A percentile compares a stretch with the other conserved stretches of the same genome.
Evolutionary conservation across 1,140 invertebrate genomes (phyloP).

Genomic region (Chironomus tepperi): DNA sequence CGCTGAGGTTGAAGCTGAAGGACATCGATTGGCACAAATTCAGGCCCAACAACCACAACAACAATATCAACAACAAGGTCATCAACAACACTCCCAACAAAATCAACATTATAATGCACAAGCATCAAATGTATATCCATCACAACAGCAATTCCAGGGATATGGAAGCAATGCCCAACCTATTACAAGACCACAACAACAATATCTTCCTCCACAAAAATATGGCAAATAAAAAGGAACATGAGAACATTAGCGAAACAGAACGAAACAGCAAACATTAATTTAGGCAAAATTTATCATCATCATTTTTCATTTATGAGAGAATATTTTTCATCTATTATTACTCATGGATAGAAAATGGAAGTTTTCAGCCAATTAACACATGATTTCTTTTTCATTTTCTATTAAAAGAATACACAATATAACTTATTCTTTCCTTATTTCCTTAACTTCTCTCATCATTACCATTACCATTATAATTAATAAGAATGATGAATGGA

Average conservation of each 20-base stretch:
- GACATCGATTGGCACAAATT: not conserved
- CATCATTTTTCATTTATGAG: no score
- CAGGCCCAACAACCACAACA: conserved; percentile 4
- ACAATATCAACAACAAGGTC: not conserved
- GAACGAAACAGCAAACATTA: not conserved
- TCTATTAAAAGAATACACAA: no score
- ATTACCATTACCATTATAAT: no score
- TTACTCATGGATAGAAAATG: not conserved
- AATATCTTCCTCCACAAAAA: not conserved
- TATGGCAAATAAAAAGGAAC: not conserved
- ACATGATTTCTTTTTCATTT: no score
- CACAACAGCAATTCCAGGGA: not conserved
- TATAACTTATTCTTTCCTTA: no score
- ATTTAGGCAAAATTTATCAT: not conserved
- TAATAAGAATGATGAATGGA: no score
- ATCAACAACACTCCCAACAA: not conserved
- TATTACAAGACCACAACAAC: conserved; percentile 10
- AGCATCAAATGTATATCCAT: not conserved
- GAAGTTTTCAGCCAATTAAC: no score
- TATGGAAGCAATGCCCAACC: not conserved
- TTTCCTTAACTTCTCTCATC: no score
- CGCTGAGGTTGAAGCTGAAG: conserved; percentile 19
- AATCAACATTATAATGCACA: conserved; percentile 15
- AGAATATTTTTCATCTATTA: not conserved
- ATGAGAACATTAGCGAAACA: no score